phyloP scores from a whole-genome alignment of 1,140 invertebrate genomes.

The Drosophila lowei region DNA sequence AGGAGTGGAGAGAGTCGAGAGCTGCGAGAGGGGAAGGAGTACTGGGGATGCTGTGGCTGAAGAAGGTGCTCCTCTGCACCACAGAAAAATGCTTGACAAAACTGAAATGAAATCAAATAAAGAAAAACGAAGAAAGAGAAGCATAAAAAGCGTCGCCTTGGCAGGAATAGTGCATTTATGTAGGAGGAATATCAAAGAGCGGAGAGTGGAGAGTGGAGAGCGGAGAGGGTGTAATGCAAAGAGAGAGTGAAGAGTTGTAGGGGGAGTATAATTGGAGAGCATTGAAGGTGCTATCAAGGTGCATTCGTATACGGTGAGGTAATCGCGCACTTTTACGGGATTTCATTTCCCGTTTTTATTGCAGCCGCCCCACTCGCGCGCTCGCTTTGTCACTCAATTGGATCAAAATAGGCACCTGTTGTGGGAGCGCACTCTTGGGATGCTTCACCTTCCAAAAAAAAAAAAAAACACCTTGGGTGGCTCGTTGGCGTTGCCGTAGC shows the following conservation, averaged over 20 bases:
- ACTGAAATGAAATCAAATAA: slow-evolving; percentile 76
- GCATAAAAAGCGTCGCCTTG: slow-evolving; percentile 52
- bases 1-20: slow-evolving; percentile 4
- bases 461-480: background rate
- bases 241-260: background rate
- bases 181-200: slow-evolving; percentile 5
- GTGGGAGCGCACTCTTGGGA: too few relatives aligned
- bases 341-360: too few relatives aligned
- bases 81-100: slow-evolving; percentile 63
- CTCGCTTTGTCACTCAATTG: too few relatives aligned
- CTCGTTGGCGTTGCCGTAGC: slow-evolving; percentile 55
- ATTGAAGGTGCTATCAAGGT: too few relatives aligned
- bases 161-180: slow-evolving; percentile 55
- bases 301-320: too few relatives aligned
- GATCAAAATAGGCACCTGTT: too few relatives aligned
- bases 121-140: slow-evolving; percentile 41
- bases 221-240: background rate
- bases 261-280: too few relatives aligned
- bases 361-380: too few relatives aligned
- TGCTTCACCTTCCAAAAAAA: too few relatives aligned
- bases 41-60: slow-evolving; percentile 22
- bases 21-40: background rate
- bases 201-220: background rate
- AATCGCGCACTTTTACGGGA: too few relatives aligned
- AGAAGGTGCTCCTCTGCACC: slow-evolving; percentile 58